A percentile compares a stretch with the other conserved stretches of the same genome.
These are phyloP conservation scores for Pristionchus maxplancki DNA, from an alignment of 2,888 invertebrate genomes.

Conservation along the genomic window DNA sequence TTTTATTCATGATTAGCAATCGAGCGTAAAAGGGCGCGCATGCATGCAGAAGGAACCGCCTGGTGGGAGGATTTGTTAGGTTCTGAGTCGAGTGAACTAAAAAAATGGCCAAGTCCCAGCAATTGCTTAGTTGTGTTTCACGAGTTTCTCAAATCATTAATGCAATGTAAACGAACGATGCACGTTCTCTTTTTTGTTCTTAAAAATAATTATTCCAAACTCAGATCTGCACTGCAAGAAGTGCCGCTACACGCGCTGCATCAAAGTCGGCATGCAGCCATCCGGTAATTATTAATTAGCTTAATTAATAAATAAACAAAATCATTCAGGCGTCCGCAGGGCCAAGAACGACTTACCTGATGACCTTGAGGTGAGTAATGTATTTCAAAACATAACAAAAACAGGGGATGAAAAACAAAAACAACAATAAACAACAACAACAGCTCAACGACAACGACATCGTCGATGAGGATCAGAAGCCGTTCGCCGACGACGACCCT, in stretches of 20 bases:
- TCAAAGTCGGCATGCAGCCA: slow-evolving; percentile 28
- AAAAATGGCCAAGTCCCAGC: too few species aligned
- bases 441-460: slow-evolving; percentile 18
- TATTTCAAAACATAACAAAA: not conserved
- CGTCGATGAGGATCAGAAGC: slow-evolving; percentile 21
- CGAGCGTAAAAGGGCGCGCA: too few species aligned
- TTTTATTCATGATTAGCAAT: too few species aligned
- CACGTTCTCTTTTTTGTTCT: too few species aligned
- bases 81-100: too few species aligned
- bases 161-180: too few species aligned
- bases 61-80: too few species aligned
- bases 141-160: too few species aligned
- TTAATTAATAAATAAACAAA: not conserved
- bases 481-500: slow-evolving; percentile 12
- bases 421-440: not conserved
- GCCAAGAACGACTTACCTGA: slow-evolving; percentile 40
- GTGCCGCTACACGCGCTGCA: slow-evolving; percentile 40
- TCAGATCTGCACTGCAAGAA: slow-evolving; percentile 38
- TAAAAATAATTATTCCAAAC: not conserved
- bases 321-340: slow-evolving; percentile 5
- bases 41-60: slow-evolving; percentile 33
- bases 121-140: too few species aligned
- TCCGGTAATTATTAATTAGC: not conserved
- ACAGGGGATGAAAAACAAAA: too few species aligned
- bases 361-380: not conserved